These are phyloP conservation scores for Drosophila lutescens DNA, from an alignment of 2,888 invertebrate genomes.

Conservation along the genomic window DNA sequence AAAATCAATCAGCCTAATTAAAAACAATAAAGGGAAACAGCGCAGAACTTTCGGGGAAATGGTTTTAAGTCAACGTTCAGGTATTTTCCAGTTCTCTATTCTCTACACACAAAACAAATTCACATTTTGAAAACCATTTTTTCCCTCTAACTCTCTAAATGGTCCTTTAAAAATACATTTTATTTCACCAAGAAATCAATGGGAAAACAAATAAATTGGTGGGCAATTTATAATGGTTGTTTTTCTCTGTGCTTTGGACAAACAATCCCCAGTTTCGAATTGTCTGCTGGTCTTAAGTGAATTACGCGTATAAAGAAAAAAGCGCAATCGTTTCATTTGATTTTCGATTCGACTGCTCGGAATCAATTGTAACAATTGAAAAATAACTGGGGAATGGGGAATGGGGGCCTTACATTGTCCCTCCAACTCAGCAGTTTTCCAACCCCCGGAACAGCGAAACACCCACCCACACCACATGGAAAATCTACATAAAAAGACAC, in stretches of 20 bases:
- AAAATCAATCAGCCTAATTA: slow-evolving; percentile 77
- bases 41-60: neutral
- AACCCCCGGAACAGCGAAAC: neutral
- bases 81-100: neutral
- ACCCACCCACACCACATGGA: slow-evolving; percentile 22
- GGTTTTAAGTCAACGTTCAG: slow-evolving; percentile 6
- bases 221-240: neutral
- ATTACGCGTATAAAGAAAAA: slow-evolving; percentile 53
- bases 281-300: slow-evolving; percentile 41
- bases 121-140: too few species aligned
- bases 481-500: slow-evolving; percentile 75
- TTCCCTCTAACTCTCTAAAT: neutral
- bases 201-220: neutral
- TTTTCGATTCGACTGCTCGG: slow-evolving; percentile 43
- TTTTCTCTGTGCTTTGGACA: slow-evolving; percentile 9
- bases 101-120: too few species aligned
- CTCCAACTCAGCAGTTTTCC: slow-evolving; percentile 5
- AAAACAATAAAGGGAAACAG: slow-evolving; percentile 64
- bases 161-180: neutral
- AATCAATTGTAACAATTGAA: slow-evolving; percentile 76
- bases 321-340: slow-evolving; percentile 71
- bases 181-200: neutral
- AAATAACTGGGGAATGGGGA: slow-evolving; percentile 34
- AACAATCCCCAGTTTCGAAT: slow-evolving; percentile 20
- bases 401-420: neutral